These are phyloP conservation scores for Columba janthina DNA, from an alignment of 2,113 vertebrate species.

Conservation along the genomic window DNA sequence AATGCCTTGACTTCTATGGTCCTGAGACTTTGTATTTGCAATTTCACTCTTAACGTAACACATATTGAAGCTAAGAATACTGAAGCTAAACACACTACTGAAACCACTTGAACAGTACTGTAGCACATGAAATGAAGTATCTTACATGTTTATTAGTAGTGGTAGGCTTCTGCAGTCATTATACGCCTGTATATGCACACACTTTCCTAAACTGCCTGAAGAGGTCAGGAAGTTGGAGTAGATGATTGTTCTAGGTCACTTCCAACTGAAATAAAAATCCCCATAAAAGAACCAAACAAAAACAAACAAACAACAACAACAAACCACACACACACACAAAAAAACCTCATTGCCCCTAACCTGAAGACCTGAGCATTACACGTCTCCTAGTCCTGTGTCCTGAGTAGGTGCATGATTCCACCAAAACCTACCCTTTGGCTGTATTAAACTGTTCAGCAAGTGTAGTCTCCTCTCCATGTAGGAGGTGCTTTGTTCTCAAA, in stretches of 20 bases:
- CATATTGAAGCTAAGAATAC: not conserved
- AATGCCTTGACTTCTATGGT: not conserved
- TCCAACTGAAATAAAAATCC: not conserved
- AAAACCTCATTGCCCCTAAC: not conserved
- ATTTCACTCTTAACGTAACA: not conserved
- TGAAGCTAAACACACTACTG: not conserved
- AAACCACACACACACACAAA: not conserved
- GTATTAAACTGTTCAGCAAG: not conserved
- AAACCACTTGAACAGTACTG: not conserved
- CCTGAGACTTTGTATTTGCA: not conserved
- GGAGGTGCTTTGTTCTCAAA: not conserved
- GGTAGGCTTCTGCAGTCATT: not conserved
- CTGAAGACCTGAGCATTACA: not conserved
- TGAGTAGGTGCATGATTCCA: not conserved
- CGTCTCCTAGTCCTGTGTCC: not conserved
- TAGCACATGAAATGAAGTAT: not conserved
- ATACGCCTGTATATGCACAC: not conserved
- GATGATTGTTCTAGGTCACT: not conserved
- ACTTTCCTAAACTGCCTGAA: not conserved
- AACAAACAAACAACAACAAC: not conserved
- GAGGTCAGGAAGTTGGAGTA: not conserved
- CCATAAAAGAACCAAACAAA: not conserved
- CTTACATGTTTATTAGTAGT: not conserved
- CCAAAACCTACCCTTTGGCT: not conserved
- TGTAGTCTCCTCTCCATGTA: not conserved